Conservation (phyloP, 2,797 vertebrate genomes). For the Fundulus diaphanus region DNA sequence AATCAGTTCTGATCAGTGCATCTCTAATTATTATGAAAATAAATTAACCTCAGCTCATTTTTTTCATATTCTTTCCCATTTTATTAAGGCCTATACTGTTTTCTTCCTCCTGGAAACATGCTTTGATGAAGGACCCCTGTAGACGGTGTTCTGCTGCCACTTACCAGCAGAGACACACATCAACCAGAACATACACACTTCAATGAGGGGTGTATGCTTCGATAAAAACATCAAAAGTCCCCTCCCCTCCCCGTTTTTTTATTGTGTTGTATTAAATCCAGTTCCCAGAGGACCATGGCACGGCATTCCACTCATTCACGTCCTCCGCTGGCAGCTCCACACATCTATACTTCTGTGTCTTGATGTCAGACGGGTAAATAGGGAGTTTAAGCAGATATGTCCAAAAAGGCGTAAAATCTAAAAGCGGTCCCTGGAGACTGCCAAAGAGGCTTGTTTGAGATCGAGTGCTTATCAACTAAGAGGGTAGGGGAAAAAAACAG, state of each 20-base stretch:
- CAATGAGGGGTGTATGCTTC: constrained; percentile 41
- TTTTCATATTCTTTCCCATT: background rate
- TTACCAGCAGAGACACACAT: constrained; percentile 43
- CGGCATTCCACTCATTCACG: constrained; percentile 43
- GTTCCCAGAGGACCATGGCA: constrained; percentile 60
- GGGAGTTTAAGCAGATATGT: constrained; percentile 99
- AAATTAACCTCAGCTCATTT: background rate
- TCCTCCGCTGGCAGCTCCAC: constrained; percentile 40
- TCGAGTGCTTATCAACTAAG: constrained; percentile 98
- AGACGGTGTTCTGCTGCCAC: constrained; percentile 27
- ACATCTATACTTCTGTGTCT: constrained; percentile 36
- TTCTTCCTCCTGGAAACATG: constrained; percentile 6
- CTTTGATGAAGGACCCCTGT: constrained; percentile 24
- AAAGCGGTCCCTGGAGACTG: constrained; percentile 93
- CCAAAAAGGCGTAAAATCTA: constrained; percentile 97
- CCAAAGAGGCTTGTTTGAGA: constrained; percentile 94
- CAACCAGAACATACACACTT: constrained; percentile 38
- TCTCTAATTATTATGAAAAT: constrained; percentile 9
- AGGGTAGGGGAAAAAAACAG: constrained; percentile 16
- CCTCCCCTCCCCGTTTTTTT: constrained; percentile 58
- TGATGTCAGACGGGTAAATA: constrained; percentile 96
- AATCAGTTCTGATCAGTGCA: background rate
- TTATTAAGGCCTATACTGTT: background rate
- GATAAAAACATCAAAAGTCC: constrained; percentile 60
- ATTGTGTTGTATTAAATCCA: constrained; percentile 72